These are phyloP conservation scores for Elgaria multicarinata DNA, from an alignment of 2,113 vertebrate genomes.

Conservation along the genomic window DNA sequence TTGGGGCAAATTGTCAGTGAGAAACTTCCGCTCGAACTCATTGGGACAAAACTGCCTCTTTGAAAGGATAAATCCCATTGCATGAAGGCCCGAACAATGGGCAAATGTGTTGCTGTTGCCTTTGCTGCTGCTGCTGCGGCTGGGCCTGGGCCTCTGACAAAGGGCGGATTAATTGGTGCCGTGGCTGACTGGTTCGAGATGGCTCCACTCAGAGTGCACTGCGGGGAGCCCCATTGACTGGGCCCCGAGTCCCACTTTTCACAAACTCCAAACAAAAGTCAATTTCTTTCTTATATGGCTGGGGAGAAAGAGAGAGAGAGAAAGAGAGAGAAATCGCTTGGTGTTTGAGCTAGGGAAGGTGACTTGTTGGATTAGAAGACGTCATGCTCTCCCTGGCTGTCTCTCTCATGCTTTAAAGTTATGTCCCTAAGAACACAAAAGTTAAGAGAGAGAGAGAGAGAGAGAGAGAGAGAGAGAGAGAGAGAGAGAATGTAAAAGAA, in stretches of 20 bases:
- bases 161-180: conserved; percentile 99
- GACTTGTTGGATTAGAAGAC: conserved; percentile 86
- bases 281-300: conserved; percentile 97
- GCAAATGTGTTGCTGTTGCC: conserved; percentile 96
- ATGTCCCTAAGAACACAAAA: conserved; percentile 65
- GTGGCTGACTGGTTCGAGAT: conserved; percentile 99
- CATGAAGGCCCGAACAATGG: conserved; percentile 98
- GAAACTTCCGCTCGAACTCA: conserved; percentile 99
- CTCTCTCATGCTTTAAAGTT: conserved; percentile 75
- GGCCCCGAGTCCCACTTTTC: conserved; percentile 99
- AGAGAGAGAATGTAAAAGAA: conserved; percentile 36
- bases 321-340: conserved; percentile 82
- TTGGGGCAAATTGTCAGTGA: conserved; percentile 99
- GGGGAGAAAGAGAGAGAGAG: conserved; percentile 72
- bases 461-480: background rate
- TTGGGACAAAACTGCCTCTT: conserved; percentile 99
- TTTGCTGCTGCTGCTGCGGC: conserved; percentile 82
- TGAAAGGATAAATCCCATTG: conserved; percentile 99
- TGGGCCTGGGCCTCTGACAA: conserved; percentile 94
- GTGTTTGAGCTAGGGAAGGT: conserved; percentile 91
- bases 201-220: conserved; percentile 97
- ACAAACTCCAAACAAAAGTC: conserved; percentile 99
- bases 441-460: conserved; percentile 22
- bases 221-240: conserved; percentile 99
- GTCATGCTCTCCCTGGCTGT: conserved; percentile 73